Percentiles rank a stretch among this genome's conserved stretches.
These are phyloP conservation scores for Ahaetulla prasina DNA, from an alignment of 2,113 vertebrate species.

Conservation along the genomic window DNA sequence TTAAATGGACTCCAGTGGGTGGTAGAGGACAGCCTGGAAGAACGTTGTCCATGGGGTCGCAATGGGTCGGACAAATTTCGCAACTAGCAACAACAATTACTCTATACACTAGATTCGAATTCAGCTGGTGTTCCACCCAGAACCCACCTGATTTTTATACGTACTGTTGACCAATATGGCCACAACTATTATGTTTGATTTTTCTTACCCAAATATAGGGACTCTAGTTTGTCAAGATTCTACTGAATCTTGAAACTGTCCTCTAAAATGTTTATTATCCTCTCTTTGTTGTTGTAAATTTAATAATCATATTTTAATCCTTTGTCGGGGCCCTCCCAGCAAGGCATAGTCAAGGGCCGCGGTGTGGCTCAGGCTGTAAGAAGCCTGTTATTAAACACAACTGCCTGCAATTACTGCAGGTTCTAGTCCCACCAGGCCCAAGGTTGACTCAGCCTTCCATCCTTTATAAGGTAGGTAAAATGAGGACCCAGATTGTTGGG, in stretches of 20 bases:
- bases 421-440: too few species aligned
- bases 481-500: too few species aligned
- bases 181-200: neutral
- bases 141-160: neutral
- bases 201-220: neutral
- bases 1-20: too few species aligned
- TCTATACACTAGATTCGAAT: neutral
- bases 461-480: too few species aligned
- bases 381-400: too few species aligned
- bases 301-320: neutral
- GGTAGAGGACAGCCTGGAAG: too few species aligned
- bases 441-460: too few species aligned
- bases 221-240: neutral
- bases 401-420: too few species aligned
- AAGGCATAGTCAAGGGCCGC: neutral
- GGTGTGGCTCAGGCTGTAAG: too few species aligned
- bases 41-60: too few species aligned
- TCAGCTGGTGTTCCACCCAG: neutral
- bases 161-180: neutral
- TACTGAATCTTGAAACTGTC: neutral
- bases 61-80: too few species aligned
- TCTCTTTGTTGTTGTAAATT: neutral
- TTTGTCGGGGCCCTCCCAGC: neutral
- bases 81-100: neutral
- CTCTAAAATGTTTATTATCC: neutral